Evolutionary conservation across 2,797 vertebrate species (phyloP).

Genomic region (Cuniculus paca): DNA sequence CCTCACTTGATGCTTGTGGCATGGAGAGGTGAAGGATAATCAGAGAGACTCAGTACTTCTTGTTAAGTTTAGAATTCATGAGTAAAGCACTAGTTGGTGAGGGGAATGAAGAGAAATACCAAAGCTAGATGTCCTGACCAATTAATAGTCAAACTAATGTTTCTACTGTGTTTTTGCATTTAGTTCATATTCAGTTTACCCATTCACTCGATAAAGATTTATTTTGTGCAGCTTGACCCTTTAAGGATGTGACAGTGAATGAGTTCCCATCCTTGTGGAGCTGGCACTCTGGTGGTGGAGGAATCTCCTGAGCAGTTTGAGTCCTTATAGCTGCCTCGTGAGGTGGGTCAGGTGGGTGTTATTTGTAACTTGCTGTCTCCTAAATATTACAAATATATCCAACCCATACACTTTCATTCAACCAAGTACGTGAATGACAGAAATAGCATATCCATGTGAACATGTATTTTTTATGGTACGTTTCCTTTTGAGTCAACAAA

Average conservation of each 20-base stretch:
- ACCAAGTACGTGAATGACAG: neutral
- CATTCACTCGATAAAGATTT: neutral
- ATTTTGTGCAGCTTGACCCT: neutral
- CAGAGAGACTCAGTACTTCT: neutral
- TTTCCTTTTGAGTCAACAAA: slow-evolving; percentile 20
- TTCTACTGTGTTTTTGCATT: neutral
- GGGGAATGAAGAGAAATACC: neutral
- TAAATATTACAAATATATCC: neutral
- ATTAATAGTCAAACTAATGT: neutral
- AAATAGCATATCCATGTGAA: slow-evolving; percentile 15
- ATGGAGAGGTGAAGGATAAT: neutral
- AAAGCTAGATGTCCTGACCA: neutral
- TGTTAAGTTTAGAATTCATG: slow-evolving; percentile 12
- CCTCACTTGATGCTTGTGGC: neutral
- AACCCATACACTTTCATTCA: neutral
- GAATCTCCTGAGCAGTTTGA: neutral
- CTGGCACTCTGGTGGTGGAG: neutral
- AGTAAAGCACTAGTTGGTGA: neutral
- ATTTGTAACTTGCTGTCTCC: neutral
- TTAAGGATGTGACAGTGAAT: neutral
- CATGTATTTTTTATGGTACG: slow-evolving; percentile 5
- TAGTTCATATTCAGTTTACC: neutral
- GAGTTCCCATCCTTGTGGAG: neutral
- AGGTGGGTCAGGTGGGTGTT: neutral
- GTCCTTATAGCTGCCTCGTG: neutral